phyloP scores from a whole-genome alignment of 2,888 invertebrate genomes.

The Athalia circularis region DNA sequence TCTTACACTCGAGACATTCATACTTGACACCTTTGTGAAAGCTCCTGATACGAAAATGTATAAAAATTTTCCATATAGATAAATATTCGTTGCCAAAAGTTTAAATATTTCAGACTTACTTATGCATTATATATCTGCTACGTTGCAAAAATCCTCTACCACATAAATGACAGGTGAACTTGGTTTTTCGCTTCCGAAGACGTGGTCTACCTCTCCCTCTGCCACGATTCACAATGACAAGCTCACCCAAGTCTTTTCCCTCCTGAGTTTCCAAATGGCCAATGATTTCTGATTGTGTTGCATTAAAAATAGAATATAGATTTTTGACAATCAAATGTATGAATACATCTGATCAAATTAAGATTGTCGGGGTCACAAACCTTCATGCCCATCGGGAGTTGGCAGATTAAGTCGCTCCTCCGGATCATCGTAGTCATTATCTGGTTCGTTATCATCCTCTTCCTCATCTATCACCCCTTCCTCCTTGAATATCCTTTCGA shows the following conservation, averaged over 20 bases:
- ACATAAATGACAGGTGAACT: constrained; percentile 76
- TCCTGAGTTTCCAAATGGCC: constrained; percentile 81
- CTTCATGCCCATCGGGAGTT: constrained; percentile 65
- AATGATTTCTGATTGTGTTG: constrained; percentile 76
- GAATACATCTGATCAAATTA: no score
- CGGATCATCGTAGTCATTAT: constrained; percentile 63
- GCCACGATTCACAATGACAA: constrained; percentile 78
- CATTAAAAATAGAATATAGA: background rate
- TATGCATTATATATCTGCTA: constrained; percentile 74
- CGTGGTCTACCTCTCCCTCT: constrained; percentile 78
- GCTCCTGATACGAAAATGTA: constrained; percentile 60
- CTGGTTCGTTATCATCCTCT: constrained; percentile 69
- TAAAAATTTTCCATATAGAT: background rate
- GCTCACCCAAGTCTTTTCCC: constrained; percentile 78
- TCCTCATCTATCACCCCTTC: constrained; percentile 83
- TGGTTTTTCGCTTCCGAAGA: constrained; percentile 71
- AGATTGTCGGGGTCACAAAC: constrained; percentile 49
- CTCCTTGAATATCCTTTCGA: constrained; percentile 83
- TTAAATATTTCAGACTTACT: constrained; percentile 56
- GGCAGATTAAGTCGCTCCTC: constrained; percentile 64
- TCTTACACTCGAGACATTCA: constrained; percentile 77
- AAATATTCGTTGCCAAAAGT: background rate
- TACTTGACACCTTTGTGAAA: constrained; percentile 80
- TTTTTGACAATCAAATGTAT: background rate
- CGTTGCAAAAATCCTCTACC: constrained; percentile 76